Evolutionary conservation across 2,797 vertebrate genomes (phyloP), one percentile per base, ranked within the genome.

Genomic region (Myotis myotis): DNA sequence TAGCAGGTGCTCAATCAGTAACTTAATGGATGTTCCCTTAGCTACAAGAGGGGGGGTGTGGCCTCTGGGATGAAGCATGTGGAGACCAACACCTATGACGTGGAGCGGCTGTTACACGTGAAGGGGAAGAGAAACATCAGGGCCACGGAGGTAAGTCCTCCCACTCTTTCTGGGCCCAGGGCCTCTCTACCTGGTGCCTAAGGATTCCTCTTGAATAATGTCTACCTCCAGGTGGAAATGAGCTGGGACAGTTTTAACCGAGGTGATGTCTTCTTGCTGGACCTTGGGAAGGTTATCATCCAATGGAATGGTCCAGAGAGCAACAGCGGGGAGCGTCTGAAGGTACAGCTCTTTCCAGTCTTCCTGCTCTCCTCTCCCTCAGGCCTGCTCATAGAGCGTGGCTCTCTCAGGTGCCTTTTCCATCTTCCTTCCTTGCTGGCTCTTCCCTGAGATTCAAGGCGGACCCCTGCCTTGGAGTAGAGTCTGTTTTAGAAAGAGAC

Each of bases 291-390:
- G 92, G 98, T 96, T 88, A 99, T 99, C 6, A 41, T 99, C 92
- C 99, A 99, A 95, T 99, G 99, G 99, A 99, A 99, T 0, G 99
- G 99, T 36, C 98, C 99, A 0, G 98, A 99, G 62, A 98, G 99
- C 97, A 99, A 99, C 98, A 98, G 78, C 47, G 98, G 98, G 93
- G 99, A 99, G 90, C 98, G 98, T 23, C 98, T 99, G 0, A 99
- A 99, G 98, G 99, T 99, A 96, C 51, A 8, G 22, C 70, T 75
- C 16, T 17, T 16, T 4, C 64, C 41, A 0, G 11, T 25, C 20
- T 8, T 0, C 3, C 13, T 13, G 6, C 33, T 57, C 51, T 15
- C 16, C 25, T 57, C 30, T 6, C 36, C 66, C 82, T 66, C 16
- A 30, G 60, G 17, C 89, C 87, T 70, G 30, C 23, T 11, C 23